Conservation (phyloP, 1,140 invertebrate species). For the Drosophila saltans region DNA sequence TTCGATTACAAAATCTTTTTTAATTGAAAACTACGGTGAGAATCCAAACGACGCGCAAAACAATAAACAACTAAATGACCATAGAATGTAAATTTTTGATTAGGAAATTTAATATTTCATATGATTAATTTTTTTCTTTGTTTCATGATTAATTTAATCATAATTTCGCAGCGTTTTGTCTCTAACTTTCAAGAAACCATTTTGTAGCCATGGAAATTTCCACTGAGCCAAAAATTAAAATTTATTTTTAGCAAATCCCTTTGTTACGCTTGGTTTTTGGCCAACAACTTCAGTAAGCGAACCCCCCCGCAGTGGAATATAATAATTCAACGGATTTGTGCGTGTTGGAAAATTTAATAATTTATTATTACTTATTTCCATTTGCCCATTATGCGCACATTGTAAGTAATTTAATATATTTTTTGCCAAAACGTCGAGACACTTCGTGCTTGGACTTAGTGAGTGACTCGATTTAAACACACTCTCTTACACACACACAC, state of each 20-base stretch:
- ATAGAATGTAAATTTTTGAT: neutral
- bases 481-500: neutral
- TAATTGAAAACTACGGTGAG: neutral
- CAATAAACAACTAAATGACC: neutral
- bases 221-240: conserved; percentile 25
- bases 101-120: conserved; percentile 1
- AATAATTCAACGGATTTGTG: conserved; percentile 7
- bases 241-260: conserved; percentile 4
- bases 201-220: conserved; percentile 12
- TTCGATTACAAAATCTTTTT: neutral
- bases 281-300: neutral
- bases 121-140: neutral
- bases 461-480: conserved; percentile 1
- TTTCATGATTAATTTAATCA: neutral
- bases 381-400: neutral
- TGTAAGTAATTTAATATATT: neutral
- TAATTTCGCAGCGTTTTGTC: neutral
- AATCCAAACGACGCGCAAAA: neutral
- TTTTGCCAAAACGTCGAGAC: conserved; percentile 12
- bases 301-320: neutral
- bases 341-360: conserved; percentile 16
- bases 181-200: neutral
- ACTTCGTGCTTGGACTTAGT: conserved; percentile 14
- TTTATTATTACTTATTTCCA: neutral
- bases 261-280: neutral